Evolutionary conservation across 2,113 vertebrate species (phyloP), one percentile per base, ranked within the genome.

Genomic region (Martes martes): DNA sequence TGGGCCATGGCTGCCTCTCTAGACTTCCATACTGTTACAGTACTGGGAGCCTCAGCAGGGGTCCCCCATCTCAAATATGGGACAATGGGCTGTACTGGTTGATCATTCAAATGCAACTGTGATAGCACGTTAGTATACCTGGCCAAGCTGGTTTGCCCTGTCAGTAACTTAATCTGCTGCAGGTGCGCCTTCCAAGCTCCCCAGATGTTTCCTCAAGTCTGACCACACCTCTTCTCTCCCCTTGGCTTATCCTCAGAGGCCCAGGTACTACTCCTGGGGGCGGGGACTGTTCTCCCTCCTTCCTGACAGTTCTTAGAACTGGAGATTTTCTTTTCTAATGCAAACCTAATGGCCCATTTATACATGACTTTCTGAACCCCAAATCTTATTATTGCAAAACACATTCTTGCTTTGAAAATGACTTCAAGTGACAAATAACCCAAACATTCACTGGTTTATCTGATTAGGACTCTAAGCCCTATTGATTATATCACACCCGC

Each of bases 371-470:
- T 86, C 31, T 88, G 50, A 87, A 57, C 36, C 18, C 15, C 10
- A 86, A 89, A 92, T 93, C 39, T 36, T 76, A 61, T 69, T 89
- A 89, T 7, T 92, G 89, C 59, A 86, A 69, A 36, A 50, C 50
- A 86, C 6, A 61, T 61, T 92, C 86, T 92, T 59, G 47, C 71
- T 96, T 96, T 86, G 57, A 96, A 96, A 96, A 74, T 33, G 31
- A 96, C 57, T 82, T 96, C 79, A 96, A 92, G 55, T 57, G 65
- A 89, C 7, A 81, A 36, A 88, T 84, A 80, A 83, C 80, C n/a
- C 85, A 86, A 36, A 74, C 19, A 85, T 71, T 86, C 71, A 4
- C 39, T 81, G 28, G 9, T 42, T 85, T 76, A 47, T 78, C 55
- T 92, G 79, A 92, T 85, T 86, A 92, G 55, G 79, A 78, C 71